Percentiles rank a stretch among this genome's conserved stretches.
These are phyloP conservation scores for Phyllostomus discolor DNA, from an alignment of 2,113 vertebrate species.

Conservation along the genomic window DNA sequence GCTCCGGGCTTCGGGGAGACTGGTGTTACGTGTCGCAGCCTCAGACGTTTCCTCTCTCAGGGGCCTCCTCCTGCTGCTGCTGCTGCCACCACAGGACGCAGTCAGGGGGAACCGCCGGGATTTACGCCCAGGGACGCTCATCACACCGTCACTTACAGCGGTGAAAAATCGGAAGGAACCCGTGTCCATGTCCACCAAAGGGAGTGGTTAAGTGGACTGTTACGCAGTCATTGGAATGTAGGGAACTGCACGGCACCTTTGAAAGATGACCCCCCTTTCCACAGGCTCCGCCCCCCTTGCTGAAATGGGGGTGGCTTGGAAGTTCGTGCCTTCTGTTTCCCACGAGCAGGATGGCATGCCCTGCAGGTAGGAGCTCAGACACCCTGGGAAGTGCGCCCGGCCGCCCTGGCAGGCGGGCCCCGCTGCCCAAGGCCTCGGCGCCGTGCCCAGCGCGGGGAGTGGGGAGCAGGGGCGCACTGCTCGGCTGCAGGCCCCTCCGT, in stretches of 20 bases:
- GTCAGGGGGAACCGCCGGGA: conserved; percentile 35
- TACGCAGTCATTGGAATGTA: conserved; percentile 46
- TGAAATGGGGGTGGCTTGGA: not conserved
- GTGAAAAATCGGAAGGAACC: conserved; percentile 54
- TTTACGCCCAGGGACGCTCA: conserved; percentile 13
- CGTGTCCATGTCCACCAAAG: conserved; percentile 37
- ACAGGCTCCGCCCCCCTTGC: not conserved
- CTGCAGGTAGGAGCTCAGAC: not conserved
- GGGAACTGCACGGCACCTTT: conserved; percentile 3
- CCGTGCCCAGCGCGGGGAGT: rapidly evolving
- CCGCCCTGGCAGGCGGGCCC: rapidly evolving
- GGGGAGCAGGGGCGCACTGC: rapidly evolving
- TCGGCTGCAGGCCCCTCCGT: rapidly evolving
- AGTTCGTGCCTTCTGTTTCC: not conserved
- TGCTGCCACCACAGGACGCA: not conserved
- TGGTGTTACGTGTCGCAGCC: not conserved
- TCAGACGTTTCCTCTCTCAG: not conserved
- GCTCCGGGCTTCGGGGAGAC: not conserved
- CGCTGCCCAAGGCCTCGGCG: not conserved
- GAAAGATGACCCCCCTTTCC: not conserved
- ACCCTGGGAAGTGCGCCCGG: rapidly evolving
- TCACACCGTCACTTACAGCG: conserved; percentile 33
- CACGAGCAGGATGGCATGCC: not conserved
- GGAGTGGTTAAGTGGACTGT: conserved; percentile 44
- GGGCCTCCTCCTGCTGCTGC: not conserved